phyloP scores from a whole-genome alignment of 2,113 vertebrate species.

The Ptyas mucosa region DNA sequence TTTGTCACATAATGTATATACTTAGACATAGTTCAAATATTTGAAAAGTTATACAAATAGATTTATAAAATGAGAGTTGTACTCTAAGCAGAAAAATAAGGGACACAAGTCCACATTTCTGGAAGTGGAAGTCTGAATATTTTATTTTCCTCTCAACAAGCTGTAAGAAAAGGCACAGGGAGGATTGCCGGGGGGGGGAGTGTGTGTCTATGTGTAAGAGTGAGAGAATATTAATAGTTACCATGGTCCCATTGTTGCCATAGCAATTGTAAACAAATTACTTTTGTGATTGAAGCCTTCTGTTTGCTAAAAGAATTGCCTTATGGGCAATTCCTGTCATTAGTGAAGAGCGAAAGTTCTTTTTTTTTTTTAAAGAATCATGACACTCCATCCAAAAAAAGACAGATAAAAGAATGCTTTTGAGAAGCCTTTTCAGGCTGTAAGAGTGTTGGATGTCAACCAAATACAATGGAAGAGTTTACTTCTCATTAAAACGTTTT shows the following conservation, averaged over 20 bases:
- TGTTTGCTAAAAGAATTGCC: constrained; percentile 27
- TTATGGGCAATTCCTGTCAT: constrained; percentile 31
- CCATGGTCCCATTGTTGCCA: constrained; percentile 46
- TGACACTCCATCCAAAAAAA: neutral
- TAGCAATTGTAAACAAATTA: constrained; percentile 61
- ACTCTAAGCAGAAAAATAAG: neutral
- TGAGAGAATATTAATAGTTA: constrained; percentile 38
- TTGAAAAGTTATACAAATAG: neutral
- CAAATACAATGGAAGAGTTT: neutral
- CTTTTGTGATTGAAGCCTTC: constrained; percentile 22
- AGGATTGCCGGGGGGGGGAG: neutral
- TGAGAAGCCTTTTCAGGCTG: neutral
- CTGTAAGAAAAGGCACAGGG: neutral
- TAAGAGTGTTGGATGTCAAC: neutral
- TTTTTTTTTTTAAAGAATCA: neutral
- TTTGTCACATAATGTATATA: neutral
- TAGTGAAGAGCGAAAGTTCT: neutral
- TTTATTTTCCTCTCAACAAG: constrained; percentile 20
- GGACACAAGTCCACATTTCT: constrained; percentile 25
- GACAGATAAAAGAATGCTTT: constrained; percentile 5
- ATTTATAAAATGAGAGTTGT: neutral
- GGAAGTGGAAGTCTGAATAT: constrained; percentile 10
- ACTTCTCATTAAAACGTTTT: constrained; percentile 5
- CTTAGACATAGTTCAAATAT: neutral
- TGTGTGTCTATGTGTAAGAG: neutral